Evolutionary conservation across 2,113 vertebrate genomes (phyloP).

Genomic region (Aplodontia rufa): DNA sequence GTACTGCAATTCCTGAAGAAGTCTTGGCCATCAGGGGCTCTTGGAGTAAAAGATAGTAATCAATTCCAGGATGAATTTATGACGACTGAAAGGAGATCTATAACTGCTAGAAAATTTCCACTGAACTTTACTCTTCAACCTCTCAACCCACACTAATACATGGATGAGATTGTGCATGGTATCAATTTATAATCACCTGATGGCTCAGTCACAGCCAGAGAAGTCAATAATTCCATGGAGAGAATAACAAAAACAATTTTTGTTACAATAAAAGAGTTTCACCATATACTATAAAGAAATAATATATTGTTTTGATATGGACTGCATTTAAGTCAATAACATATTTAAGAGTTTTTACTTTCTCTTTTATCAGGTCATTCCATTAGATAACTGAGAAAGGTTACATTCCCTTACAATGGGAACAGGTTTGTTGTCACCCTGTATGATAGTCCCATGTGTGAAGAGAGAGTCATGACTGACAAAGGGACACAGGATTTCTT

Average conservation of each 20-base stretch:
- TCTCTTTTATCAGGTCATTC: neutral
- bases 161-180: neutral
- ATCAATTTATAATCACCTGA: neutral
- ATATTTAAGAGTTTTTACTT: neutral
- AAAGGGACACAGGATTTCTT: neutral
- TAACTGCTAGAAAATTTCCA: neutral
- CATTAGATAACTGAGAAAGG: neutral
- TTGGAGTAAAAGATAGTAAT: constrained; percentile 16
- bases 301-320: neutral
- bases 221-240: neutral
- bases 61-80: neutral
- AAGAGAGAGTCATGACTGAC: neutral
- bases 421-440: neutral
- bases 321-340: neutral
- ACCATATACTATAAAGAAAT: neutral
- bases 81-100: neutral
- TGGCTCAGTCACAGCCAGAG: neutral
- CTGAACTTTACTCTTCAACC: neutral
- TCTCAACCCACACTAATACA: neutral
- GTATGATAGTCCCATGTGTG: neutral
- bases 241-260: neutral
- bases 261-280: neutral
- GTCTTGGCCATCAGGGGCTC: neutral
- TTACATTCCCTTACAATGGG: no score
- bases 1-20: neutral